Evolutionary conservation across 2,888 invertebrate species (phyloP).

Genomic region (Drosophila mimica): DNA sequence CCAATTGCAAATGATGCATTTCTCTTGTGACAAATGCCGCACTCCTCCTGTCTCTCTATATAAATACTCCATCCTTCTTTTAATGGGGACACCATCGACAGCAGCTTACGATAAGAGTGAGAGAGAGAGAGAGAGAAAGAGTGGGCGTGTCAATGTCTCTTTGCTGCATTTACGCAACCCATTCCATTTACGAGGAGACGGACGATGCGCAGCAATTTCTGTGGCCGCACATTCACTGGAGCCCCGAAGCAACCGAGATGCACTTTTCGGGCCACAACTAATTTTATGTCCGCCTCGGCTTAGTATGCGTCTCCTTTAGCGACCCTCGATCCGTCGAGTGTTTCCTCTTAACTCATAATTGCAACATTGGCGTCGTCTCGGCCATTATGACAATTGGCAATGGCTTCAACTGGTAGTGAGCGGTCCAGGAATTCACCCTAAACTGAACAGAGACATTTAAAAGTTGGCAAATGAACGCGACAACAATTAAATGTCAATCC

Average conservation of each 20-base stretch:
- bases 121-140: slow-evolving; percentile 31
- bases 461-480: slow-evolving; percentile 64
- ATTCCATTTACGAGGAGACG: slow-evolving; percentile 59
- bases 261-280: slow-evolving; percentile 66
- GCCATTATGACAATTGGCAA: slow-evolving; percentile 76
- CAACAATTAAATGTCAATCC: slow-evolving; percentile 78
- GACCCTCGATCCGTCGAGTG: slow-evolving; percentile 58
- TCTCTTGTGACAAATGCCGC: slow-evolving; percentile 8
- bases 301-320: slow-evolving; percentile 69
- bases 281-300: slow-evolving; percentile 68
- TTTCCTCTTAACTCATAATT: slow-evolving; percentile 67
- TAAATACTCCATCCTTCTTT: neutral
- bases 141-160: slow-evolving; percentile 69
- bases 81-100: slow-evolving; percentile 21
- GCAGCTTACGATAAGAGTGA: slow-evolving; percentile 41
- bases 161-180: slow-evolving; percentile 70
- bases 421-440: neutral
- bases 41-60: neutral
- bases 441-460: slow-evolving; percentile 57
- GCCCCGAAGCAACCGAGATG: slow-evolving; percentile 40
- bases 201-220: slow-evolving; percentile 59
- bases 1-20: slow-evolving; percentile 63
- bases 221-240: slow-evolving; percentile 2
- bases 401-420: slow-evolving; percentile 47
- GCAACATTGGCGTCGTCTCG: slow-evolving; percentile 70